A percentile compares a stretch with the other conserved stretches of the same genome.
Conservation (phyloP, 2,797 vertebrate species). For the Podarcis siculus region DNA sequence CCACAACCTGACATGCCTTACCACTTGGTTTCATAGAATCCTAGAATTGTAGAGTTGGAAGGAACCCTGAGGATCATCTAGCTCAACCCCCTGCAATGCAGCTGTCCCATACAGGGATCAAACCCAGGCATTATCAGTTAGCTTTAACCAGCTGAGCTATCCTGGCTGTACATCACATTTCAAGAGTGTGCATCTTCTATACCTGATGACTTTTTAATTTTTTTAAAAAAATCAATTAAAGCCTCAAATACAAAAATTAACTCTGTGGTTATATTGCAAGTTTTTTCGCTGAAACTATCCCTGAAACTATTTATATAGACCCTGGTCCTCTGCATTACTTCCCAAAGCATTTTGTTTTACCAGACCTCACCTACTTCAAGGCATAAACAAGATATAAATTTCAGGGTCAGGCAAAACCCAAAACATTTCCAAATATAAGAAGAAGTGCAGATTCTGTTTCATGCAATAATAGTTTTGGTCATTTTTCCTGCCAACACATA, state of each 20-base stretch:
- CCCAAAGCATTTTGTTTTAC: neutral
- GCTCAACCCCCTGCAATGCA: no score
- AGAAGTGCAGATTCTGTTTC: neutral
- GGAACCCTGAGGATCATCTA: no score
- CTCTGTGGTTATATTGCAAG: neutral
- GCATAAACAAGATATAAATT: constrained; percentile 1
- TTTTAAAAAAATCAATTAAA: neutral
- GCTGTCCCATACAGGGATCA: no score
- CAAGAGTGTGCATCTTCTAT: neutral
- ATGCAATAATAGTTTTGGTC: neutral
- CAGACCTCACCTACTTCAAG: neutral
- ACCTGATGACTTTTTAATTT: neutral
- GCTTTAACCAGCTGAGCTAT: no score
- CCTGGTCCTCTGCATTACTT: neutral
- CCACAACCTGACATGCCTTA: neutral
- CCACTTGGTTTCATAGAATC: neutral
- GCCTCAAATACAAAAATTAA: neutral
- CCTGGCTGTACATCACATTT: neutral
- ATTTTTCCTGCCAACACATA: neutral
- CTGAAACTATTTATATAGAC: neutral
- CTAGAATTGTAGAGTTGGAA: no score
- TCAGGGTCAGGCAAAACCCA: neutral
- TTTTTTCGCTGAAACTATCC: neutral
- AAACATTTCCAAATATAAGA: constrained; percentile 6
- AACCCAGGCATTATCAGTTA: no score